A percentile compares a stretch with the other conserved stretches of the same genome.
These are phyloP conservation scores for Plectrocnemia conspersa DNA, from an alignment of 1,140 invertebrate genomes.

Conservation along the genomic window DNA sequence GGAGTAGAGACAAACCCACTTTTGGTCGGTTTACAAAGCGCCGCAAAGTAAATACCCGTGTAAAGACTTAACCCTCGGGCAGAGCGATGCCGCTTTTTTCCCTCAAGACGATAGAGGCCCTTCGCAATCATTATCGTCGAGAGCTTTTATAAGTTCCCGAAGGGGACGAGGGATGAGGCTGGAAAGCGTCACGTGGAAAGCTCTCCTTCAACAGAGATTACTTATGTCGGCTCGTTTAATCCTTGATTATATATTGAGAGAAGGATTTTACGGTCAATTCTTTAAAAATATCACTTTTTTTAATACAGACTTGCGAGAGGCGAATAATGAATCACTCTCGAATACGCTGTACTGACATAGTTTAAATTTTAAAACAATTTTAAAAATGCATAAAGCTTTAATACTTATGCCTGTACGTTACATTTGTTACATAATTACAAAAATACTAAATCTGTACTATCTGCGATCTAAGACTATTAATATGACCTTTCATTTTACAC, in stretches of 20 bases:
- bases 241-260: slow-evolving; percentile 27
- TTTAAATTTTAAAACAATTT: too few species aligned
- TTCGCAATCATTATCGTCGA: slow-evolving; percentile 30
- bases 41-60: slow-evolving; percentile 36
- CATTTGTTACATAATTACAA: too few species aligned
- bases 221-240: slow-evolving; percentile 30
- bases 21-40: slow-evolving; percentile 25
- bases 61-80: slow-evolving; percentile 33
- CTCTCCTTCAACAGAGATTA: slow-evolving; percentile 29
- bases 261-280: not conserved
- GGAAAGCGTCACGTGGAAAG: slow-evolving; percentile 24
- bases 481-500: too few species aligned
- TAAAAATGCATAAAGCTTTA: too few species aligned
- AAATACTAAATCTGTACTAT: too few species aligned
- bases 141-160: slow-evolving; percentile 35
- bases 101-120: slow-evolving; percentile 16
- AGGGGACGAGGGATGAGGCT: slow-evolving; percentile 16
- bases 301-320: too few species aligned
- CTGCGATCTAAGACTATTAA: too few species aligned
- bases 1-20: slow-evolving; percentile 11
- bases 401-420: too few species aligned
- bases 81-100: slow-evolving; percentile 24
- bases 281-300: not conserved
- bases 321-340: too few species aligned
- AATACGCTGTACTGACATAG: too few species aligned